Evolutionary conservation across 2,797 vertebrate genomes (phyloP).

Genomic region (Oreochromis mossambicus): DNA sequence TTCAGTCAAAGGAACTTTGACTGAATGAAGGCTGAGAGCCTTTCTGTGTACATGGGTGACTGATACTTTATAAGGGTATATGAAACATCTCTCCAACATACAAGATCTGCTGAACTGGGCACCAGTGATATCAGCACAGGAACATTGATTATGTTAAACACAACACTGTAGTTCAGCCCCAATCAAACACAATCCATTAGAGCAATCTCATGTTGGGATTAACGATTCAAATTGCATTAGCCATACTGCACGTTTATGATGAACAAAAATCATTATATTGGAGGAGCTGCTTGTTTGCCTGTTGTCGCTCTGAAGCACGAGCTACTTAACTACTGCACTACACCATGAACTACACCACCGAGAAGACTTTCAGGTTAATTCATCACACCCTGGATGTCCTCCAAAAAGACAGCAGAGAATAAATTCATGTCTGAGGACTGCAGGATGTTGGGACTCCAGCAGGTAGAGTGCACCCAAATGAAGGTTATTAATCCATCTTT

Average conservation of each 20-base stretch:
- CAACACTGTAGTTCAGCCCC: background rate
- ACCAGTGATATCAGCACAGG: background rate
- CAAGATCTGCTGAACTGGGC: background rate
- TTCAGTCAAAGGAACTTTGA: constrained; percentile 58
- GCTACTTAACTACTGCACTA: constrained; percentile 1
- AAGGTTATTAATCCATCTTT: constrained; percentile 62
- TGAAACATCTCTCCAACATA: background rate
- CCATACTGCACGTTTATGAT: background rate
- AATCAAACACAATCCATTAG: background rate
- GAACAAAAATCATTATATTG: background rate
- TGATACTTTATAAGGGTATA: constrained; percentile 15
- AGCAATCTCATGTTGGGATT: background rate
- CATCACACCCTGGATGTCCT: constrained; percentile 55
- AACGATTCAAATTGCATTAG: constrained; percentile 16
- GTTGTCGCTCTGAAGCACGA: background rate
- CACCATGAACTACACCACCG: background rate
- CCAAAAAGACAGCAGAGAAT: constrained; percentile 55
- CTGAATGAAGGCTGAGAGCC: constrained; percentile 29
- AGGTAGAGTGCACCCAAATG: constrained; percentile 48
- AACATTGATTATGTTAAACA: background rate
- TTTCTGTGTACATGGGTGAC: constrained; percentile 23
- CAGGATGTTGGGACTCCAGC: constrained; percentile 51
- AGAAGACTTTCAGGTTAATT: constrained; percentile 38
- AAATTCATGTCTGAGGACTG: constrained; percentile 45
- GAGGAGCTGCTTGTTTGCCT: background rate